Base-by-base conservation (phyloP, 2,888 invertebrate species). In the Tolmerus cingulatus region DNA sequence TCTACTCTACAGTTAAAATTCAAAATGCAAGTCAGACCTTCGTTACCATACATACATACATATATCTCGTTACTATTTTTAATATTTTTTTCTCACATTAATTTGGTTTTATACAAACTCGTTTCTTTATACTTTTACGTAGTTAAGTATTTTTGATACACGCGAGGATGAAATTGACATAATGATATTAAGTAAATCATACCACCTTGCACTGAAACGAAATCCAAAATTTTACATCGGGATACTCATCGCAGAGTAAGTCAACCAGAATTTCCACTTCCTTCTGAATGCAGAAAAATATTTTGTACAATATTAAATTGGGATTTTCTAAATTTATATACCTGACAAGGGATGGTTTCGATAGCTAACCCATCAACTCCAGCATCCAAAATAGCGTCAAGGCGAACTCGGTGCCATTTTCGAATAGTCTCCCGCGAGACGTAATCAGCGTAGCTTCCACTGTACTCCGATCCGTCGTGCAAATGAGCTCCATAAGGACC, bases 401-500 rank as follows among this genome's bases (percentile, higher is more conserved):
- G 95, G 77, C 98, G 94, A 0, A 96, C 96, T 87, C 95, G 94
- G 93, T 99, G 98, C 97, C 98, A 98, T 74, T 96, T 95, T 79
- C 94, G 95, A 91, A 98, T 95, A 74, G 94, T 94, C 93, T 96
- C 93, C 43, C 93, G 93, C 4, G 95, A 92, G 1, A 96, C 95
- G 86, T 93, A 94, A 88, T 95, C 94, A 0, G 95, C 95, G 91
- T 97, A 97, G 88, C 94, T 94, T 23, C 98, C 98, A n/a, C 95
- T 95, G 92, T 98, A 99, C 92, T 99, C 99, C 0, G 98, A 98
- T 14, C 97, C 97, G 92, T 99, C 97, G 91, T 96, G 96, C 55
- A 98, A 93, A 90, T 95, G 96, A 0, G 98, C 98, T 0, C 98
- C 98, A 91, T 97, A 98, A 0, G 98, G 97, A 0, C 98, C 98